A percentile compares a stretch with the other conserved stretches of the same genome.
These are phyloP conservation scores for Podocnemis expansa DNA, from an alignment of 2,113 vertebrate species.

Conservation along the genomic window DNA sequence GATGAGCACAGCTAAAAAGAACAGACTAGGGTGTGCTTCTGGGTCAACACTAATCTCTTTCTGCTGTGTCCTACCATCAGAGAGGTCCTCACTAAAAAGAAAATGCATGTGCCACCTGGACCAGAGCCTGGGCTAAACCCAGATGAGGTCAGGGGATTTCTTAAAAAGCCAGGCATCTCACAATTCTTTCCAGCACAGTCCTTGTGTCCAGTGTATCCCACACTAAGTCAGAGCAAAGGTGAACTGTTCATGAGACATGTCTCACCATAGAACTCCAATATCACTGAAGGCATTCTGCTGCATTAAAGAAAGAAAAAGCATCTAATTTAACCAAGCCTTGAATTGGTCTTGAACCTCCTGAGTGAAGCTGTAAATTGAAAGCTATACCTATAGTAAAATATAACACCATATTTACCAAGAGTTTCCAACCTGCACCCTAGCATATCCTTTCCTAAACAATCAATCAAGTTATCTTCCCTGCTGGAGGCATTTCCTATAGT, in stretches of 20 bases:
- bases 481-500: neutral
- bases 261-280: neutral
- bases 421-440: neutral
- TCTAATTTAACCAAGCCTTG: neutral
- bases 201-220: neutral
- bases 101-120: neutral
- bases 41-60: neutral
- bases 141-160: neutral
- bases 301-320: neutral
- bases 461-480: neutral
- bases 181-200: neutral
- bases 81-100: fast-evolving
- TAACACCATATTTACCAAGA: neutral
- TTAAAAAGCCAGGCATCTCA: neutral
- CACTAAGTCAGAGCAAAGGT: neutral
- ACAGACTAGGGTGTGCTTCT: neutral
- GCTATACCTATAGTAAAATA: neutral
- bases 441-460: conserved; percentile 15
- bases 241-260: neutral
- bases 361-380: conserved; percentile 11
- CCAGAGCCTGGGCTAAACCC: neutral
- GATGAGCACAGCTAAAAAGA: neutral
- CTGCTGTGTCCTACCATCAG: neutral
- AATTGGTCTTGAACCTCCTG: neutral
- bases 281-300: neutral